These are phyloP conservation scores for Clarias macrocephalus DNA, from an alignment of 2,113 vertebrate genomes.

Conservation along the genomic window DNA sequence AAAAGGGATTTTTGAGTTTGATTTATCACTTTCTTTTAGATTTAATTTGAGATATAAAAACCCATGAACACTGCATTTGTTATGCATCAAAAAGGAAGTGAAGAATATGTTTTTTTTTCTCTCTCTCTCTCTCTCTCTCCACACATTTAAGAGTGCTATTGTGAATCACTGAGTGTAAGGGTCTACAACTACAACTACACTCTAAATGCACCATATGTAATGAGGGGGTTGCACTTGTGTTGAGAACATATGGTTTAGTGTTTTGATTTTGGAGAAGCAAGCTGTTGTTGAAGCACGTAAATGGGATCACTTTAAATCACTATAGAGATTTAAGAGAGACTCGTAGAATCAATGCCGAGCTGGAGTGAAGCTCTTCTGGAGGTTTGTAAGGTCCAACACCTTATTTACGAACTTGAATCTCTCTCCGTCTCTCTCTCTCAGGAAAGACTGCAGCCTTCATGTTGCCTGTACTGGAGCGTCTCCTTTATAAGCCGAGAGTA, in stretches of 20 bases:
- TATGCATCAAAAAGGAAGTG: not conserved
- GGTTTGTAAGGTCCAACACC: not conserved
- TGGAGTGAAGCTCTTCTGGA: not conserved
- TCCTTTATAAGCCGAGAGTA: conserved; percentile 92
- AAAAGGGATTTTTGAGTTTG: not conserved
- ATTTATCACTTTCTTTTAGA: too few relatives aligned
- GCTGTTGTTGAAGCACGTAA: not conserved
- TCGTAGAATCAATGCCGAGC: not conserved
- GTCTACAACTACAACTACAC: not conserved
- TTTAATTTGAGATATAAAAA: not conserved
- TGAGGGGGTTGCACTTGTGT: not conserved
- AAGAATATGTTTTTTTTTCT: not conserved
- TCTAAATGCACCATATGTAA: not conserved
- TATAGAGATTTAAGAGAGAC: not conserved
- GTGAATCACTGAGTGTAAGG: not conserved
- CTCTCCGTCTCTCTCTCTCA: conserved; percentile 50
- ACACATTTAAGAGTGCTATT: not conserved
- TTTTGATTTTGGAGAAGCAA: not conserved
- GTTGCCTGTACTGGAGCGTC: conserved; percentile 89
- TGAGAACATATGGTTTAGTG: not conserved
- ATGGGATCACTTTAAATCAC: not conserved
- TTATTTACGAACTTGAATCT: not conserved
- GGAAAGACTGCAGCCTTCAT: conserved; percentile 97
- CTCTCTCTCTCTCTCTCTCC: too few relatives aligned
- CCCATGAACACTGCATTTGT: not conserved